A percentile compares a stretch with the other conserved stretches of the same genome.
Conservation (phyloP, 1,140 invertebrate species). For the Leptopilina clavipes region DNA sequence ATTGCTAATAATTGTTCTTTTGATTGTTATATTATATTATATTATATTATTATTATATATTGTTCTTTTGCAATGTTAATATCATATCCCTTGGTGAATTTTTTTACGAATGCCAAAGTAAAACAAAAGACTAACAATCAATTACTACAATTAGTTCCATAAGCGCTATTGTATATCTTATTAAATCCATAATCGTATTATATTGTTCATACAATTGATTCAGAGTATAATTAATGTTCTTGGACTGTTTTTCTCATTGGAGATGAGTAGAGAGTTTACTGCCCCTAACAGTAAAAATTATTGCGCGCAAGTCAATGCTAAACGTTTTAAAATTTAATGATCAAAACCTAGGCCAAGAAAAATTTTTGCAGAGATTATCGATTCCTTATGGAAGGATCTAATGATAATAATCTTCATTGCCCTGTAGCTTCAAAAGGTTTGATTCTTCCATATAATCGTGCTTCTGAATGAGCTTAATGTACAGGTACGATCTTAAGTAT, state of each 20-base stretch:
- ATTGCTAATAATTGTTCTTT: too few relatives aligned
- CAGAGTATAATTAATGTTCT: slow-evolving; percentile 13
- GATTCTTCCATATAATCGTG: slow-evolving; percentile 1
- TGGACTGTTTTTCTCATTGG: not conserved
- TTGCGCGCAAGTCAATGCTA: slow-evolving; percentile 21
- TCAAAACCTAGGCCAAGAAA: slow-evolving; percentile 18
- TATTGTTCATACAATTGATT: slow-evolving; percentile 7
- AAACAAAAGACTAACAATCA: too few relatives aligned
- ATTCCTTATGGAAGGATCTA: slow-evolving; percentile 27
- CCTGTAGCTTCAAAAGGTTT: slow-evolving; percentile 14
- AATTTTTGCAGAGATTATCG: not conserved
- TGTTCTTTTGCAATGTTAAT: too few relatives aligned
- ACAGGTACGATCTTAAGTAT: slow-evolving; percentile 25
- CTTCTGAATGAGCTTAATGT: slow-evolving; percentile 31
- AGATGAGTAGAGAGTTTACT: not conserved
- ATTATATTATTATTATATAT: too few relatives aligned
- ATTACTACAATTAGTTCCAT: not conserved
- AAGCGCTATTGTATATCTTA: not conserved
- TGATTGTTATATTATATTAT: too few relatives aligned
- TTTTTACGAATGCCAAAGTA: too few relatives aligned
- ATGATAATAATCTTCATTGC: slow-evolving; percentile 21
- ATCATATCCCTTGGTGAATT: too few relatives aligned
- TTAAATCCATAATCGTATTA: not conserved
- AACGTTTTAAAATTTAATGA: slow-evolving; percentile 16
- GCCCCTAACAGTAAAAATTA: slow-evolving; percentile 19